phyloP scores from a whole-genome alignment of 1,140 invertebrate species.

The Dendrolimus punctatus region DNA sequence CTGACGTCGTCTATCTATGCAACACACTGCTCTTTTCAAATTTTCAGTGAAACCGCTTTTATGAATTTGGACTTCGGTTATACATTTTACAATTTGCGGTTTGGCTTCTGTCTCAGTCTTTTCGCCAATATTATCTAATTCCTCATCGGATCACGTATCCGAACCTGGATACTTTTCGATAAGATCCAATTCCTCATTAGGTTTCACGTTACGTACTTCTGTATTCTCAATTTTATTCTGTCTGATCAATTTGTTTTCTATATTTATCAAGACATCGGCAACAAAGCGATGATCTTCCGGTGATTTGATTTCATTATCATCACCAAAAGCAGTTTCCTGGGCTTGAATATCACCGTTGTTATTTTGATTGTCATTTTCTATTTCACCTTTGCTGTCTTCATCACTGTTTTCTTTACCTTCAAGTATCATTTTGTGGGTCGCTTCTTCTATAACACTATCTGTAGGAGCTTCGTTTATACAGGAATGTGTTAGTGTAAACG shows the following conservation, averaged over 20 bases:
- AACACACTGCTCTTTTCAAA: conserved; percentile 57
- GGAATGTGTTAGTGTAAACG: conserved; percentile 78
- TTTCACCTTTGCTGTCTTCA: conserved; percentile 43
- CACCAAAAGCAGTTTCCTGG: conserved; percentile 27
- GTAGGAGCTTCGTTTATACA: conserved; percentile 66
- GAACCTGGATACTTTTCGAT: conserved; percentile 65
- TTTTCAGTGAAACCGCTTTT: conserved; percentile 58
- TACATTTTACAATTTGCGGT: conserved; percentile 31
- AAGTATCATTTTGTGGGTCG: conserved; percentile 60
- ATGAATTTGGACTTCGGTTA: conserved; percentile 44
- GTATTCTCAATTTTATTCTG: conserved; percentile 51
- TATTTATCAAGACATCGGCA: conserved; percentile 56
- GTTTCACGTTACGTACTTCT: conserved; percentile 48
- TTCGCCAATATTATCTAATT: conserved; percentile 28
- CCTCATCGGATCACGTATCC: conserved; percentile 70
- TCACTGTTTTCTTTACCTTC: conserved; percentile 62
- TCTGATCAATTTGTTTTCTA: conserved; percentile 54
- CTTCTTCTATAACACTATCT: conserved; percentile 59
- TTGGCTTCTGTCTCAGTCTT: conserved; percentile 46
- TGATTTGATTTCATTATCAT: conserved; percentile 45
- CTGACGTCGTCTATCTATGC: conserved; percentile 54
- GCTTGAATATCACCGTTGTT: conserved; percentile 34
- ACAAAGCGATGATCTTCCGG: conserved; percentile 43
- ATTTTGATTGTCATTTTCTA: conserved; percentile 48
- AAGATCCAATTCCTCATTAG: conserved; percentile 62